Evolutionary conservation across 2,888 invertebrate genomes (phyloP).

Genomic region (Lasiommata megera): DNA sequence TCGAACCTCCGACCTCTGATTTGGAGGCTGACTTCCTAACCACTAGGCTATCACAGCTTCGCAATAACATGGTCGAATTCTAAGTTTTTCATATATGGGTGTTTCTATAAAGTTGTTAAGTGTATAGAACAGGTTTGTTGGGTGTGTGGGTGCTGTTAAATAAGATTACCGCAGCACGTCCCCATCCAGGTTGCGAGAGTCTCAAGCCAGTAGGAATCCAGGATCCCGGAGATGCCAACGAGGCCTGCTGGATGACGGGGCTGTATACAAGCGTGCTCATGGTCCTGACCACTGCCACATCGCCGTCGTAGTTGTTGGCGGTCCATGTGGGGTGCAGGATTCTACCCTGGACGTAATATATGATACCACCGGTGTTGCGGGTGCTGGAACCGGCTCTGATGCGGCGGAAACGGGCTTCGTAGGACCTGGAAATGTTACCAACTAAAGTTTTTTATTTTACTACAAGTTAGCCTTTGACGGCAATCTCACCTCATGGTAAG

Average conservation of each 20-base stretch:
- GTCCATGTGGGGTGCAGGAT: constrained; percentile 36
- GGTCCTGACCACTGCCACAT: constrained; percentile 44
- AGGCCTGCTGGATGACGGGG: constrained; percentile 8
- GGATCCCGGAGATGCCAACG: constrained; percentile 17
- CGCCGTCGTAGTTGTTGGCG: constrained; percentile 31
- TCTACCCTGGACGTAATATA: constrained; percentile 29
- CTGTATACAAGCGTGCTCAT: constrained; percentile 1
- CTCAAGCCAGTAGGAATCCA: constrained; percentile 9
- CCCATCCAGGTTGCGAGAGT: constrained; percentile 27
- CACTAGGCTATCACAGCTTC: no score
- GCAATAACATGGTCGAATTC: no score
- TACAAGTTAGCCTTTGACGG: no score
- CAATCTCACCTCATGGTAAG: no score
- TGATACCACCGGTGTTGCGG: constrained; percentile 46
- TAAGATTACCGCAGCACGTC: constrained; percentile 12
- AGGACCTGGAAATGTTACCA: background rate
- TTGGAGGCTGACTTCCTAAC: no score
- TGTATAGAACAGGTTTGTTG: no score
- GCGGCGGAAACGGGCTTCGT: constrained; percentile 39
- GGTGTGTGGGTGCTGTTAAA: no score
- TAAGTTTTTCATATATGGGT: no score
- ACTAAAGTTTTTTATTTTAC: no score
- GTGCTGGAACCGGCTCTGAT: constrained; percentile 48
- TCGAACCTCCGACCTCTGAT: no score
- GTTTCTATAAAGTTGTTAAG: no score